phyloP scores from a whole-genome alignment of 2,888 invertebrate species.

The Drosophila sordidula region DNA sequence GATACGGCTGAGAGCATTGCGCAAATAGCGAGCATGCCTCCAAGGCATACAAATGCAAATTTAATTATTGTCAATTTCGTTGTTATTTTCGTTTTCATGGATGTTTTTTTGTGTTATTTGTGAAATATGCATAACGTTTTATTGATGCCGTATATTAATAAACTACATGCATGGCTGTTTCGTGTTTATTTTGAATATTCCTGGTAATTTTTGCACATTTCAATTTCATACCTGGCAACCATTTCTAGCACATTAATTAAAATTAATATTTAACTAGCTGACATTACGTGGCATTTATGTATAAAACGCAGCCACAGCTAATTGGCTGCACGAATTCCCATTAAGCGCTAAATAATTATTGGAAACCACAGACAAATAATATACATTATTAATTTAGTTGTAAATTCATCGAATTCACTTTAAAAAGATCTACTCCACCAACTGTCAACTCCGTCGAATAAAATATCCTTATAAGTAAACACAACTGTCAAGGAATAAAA shows the following conservation, averaged over 20 bases:
- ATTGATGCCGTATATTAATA: slow-evolving; percentile 18
- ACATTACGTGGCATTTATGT: slow-evolving; percentile 19
- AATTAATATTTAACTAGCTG: slow-evolving; percentile 56
- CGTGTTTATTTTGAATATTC: not conserved
- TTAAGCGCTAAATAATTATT: slow-evolving; percentile 2
- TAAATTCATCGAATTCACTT: not conserved
- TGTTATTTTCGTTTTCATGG: not conserved
- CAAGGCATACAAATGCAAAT: slow-evolving; percentile 52
- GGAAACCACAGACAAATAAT: not conserved
- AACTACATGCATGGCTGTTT: not conserved
- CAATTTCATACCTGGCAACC: slow-evolving; percentile 2
- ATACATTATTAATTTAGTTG: not conserved
- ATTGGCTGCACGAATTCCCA: slow-evolving; percentile 9
- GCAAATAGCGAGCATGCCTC: slow-evolving; percentile 19
- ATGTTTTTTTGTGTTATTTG: not conserved
- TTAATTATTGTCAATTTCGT: slow-evolving; percentile 45
- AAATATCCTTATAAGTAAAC: not conserved
- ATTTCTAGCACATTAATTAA: slow-evolving; percentile 41
- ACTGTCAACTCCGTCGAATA: too few species aligned
- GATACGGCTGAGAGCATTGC: slow-evolving; percentile 21
- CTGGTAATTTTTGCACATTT: slow-evolving; percentile 17
- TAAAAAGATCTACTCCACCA: not conserved
- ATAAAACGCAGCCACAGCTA: slow-evolving; percentile 15
- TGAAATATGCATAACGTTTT: slow-evolving; percentile 21
- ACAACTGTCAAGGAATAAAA: not conserved